Percentiles rank a stretch among this genome's conserved stretches.
Conservation (phyloP, 2,113 vertebrate species). For the Haemorhous mexicanus region DNA sequence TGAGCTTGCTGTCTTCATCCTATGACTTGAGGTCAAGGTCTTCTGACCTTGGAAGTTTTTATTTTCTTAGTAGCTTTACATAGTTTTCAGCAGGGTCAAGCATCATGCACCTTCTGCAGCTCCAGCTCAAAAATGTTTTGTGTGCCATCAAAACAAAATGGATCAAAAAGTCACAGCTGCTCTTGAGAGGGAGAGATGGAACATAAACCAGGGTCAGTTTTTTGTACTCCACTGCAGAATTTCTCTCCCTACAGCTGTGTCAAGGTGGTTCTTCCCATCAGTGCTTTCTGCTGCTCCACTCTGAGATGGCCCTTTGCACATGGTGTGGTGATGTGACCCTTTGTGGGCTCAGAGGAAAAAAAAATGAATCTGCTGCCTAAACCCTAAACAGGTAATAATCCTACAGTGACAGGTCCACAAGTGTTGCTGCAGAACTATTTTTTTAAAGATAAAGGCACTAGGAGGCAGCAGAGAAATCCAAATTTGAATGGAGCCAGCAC, state of each 20-base stretch:
- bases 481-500: neutral
- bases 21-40: neutral
- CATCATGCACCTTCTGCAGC: neutral
- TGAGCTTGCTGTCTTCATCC: neutral
- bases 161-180: neutral
- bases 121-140: neutral
- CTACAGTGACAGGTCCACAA: neutral
- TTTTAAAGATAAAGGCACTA: neutral
- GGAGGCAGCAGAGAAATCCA: neutral
- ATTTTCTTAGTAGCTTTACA: neutral
- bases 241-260: neutral
- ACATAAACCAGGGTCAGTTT: neutral
- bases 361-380: neutral
- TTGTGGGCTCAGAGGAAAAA: neutral
- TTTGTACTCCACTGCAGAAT: neutral
- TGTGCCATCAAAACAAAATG: neutral
- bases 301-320: accelerated
- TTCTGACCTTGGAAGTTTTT: neutral
- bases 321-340: neutral
- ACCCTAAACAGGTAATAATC: neutral
- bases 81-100: neutral
- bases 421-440: neutral
- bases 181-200: neutral
- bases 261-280: neutral
- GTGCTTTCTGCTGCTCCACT: neutral